Base-by-base conservation (phyloP, 2,888 invertebrate species). In the Copidosoma aretas region DNA sequence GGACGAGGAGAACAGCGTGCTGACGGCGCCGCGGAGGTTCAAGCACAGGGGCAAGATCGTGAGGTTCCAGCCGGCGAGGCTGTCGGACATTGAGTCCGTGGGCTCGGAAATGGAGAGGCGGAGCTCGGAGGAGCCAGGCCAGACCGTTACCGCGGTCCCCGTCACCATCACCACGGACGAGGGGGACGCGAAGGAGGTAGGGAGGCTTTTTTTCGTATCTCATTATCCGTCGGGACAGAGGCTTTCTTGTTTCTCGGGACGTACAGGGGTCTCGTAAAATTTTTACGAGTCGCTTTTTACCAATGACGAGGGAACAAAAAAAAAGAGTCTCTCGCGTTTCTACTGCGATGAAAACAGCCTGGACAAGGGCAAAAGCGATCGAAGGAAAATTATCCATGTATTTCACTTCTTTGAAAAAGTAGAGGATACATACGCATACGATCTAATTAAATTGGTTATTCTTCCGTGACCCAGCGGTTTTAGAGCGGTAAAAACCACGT, bases 61-160 rank as follows among this genome's bases (percentile, higher is more conserved):
- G 1, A 77, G 79, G 2, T 84, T 84, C 68, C 83, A 83, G 60
- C 78, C 82, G 3, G 83, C 83, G 0, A 78, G 80, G 65, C 71
- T 83, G 10, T 84, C 83, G 10, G 83, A 84, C 70, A 84, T 84
- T 41, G 83, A 84, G 41, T 84, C 83, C 3, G 83, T 84, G 1
- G 83, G 83, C 17, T 84, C 83, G 2, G 83, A 84, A 61, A 81
- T 84, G 78, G 83, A 84, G 64, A 77, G 83, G 67, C 79, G 79
- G 54, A 84, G 81, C 69, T 82, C 83, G 0, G 84, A 83, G 10
- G 82, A 84, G 10, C 73, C 77, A 3, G 64, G 74, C 10, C 67
- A 70, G 58, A 74, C 75, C 72, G 17, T 32, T 60, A 0, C 24
- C 64, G 32, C 53, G 19, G 10, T 64, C 1, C 25, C 56, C 15